phyloP scores from a whole-genome alignment of 1,140 invertebrate genomes.

The Papilio xuthus region DNA sequence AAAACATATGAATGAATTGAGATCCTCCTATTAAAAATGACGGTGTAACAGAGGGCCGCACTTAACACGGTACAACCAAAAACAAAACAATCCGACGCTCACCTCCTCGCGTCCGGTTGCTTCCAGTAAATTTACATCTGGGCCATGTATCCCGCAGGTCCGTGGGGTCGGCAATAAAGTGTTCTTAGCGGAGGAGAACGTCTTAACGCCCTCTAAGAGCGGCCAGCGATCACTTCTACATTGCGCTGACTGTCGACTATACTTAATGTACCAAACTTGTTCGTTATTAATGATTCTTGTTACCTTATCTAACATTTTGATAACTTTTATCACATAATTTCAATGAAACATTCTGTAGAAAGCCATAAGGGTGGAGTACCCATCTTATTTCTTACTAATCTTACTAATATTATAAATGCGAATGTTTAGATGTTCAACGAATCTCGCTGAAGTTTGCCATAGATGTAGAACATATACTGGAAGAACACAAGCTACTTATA shows the following conservation, averaged over 20 bases:
- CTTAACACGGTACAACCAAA: conserved; percentile 65
- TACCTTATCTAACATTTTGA: not conserved
- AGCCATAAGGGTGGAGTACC: no score
- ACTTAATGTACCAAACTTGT: conserved; percentile 50
- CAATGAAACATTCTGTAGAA: no score
- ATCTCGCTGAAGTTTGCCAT: no score
- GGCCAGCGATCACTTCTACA: conserved; percentile 46
- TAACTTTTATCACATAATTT: no score
- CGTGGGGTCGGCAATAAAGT: conserved; percentile 78
- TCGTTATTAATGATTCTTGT: conserved; percentile 34
- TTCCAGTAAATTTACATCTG: conserved; percentile 79
- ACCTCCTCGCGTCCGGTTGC: conserved; percentile 75
- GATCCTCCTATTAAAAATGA: conserved; percentile 31
- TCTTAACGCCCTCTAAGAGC: conserved; percentile 63
- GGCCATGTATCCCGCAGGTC: conserved; percentile 77
- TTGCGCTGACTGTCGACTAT: conserved; percentile 44
- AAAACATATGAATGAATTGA: not conserved
- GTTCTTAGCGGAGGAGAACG: conserved; percentile 74
- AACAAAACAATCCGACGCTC: conserved; percentile 79
- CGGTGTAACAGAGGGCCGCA: conserved; percentile 53
- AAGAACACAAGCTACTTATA: no score
- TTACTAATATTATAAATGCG: no score
- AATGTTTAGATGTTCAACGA: no score
- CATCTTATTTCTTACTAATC: no score
- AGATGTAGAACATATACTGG: no score